Base-by-base conservation (phyloP, 1,140 invertebrate species). In the Lordiphosa clarofinis region DNA sequence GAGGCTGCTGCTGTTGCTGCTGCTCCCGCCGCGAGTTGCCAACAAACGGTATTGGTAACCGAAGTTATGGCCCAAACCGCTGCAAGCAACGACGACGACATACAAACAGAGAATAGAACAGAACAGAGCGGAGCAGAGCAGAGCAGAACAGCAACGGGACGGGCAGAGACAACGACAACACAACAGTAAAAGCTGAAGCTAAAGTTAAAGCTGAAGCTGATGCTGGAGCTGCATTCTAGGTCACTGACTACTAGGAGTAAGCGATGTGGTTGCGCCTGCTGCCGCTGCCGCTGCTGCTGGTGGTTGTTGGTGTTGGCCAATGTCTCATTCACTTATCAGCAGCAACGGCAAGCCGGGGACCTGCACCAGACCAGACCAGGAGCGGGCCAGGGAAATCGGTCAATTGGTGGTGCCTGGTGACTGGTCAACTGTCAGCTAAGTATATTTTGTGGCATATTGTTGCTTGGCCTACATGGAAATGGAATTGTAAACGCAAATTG, bases 261-360 rank as follows among this genome's bases (percentile, higher is more conserved):
- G 33, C 47, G 12, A 13, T 60, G 38, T 42, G 48, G 57, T 36
- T 43, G 49, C 37, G 46, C 19, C 36, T 53, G n/a, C n/a, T n/a
- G n/a, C n/a, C n/a, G 38, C 35, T 38, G 28, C 42, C 56, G 66
- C 39, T 48, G 12, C 24, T 50, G 31, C 28, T 63, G 21, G 21
- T 37, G 43, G 37, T 42, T 47, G 49, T 62, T 78, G 68, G 71
- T 81, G 72, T 84, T 76, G 76, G 76, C 62, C 75, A 82, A 75
- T 49, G 76, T 81, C 76, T 82, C 62, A 76, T 81, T 82, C 76
- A 81, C 63, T 81, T 81, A 81, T 81, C 76, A 76, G 58, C 56
- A 35, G 33, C 44, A 44, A 47, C 50, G 38, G 36, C 35, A 47
- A 12, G 28, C 33, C 21, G 21, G 19, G 21, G 35, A 46, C 35